Evolutionary conservation across 2,797 vertebrate genomes (phyloP).

Genomic region (Mycteria americana): DNA sequence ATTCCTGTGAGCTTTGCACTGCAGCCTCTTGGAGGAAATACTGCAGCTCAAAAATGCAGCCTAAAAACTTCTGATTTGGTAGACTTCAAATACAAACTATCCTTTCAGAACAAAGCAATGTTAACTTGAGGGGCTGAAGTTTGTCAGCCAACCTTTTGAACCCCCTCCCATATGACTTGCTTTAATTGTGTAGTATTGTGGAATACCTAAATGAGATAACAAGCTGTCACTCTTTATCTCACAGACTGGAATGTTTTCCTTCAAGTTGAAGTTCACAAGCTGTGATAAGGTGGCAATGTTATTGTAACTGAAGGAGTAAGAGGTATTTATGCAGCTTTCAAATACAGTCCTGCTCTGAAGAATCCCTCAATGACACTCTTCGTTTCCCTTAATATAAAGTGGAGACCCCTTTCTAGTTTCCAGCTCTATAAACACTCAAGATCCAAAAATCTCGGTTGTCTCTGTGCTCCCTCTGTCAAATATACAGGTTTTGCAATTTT

Average conservation of each 20-base stretch:
- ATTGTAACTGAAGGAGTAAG: not conserved
- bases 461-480: not conserved
- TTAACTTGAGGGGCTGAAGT: not conserved
- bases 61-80: not conserved
- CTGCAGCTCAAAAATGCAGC: not conserved
- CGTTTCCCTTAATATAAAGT: not conserved
- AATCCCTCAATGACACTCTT: not conserved
- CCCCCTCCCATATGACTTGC: not conserved
- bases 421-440: not conserved
- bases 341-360: not conserved
- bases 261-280: not conserved
- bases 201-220: not conserved
- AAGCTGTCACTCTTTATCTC: not conserved
- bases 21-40: not conserved
- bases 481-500: not conserved
- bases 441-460: not conserved
- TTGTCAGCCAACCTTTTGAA: not conserved
- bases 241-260: not conserved
- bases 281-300: not conserved
- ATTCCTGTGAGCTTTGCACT: not conserved
- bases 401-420: not conserved
- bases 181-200: not conserved
- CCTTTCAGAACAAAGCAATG: not conserved
- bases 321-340: not conserved
- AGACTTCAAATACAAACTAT: not conserved